Percentiles rank a stretch among this genome's conserved stretches.
Conservation (phyloP, 1,140 invertebrate species). For the Ganaspis sp. region DNA sequence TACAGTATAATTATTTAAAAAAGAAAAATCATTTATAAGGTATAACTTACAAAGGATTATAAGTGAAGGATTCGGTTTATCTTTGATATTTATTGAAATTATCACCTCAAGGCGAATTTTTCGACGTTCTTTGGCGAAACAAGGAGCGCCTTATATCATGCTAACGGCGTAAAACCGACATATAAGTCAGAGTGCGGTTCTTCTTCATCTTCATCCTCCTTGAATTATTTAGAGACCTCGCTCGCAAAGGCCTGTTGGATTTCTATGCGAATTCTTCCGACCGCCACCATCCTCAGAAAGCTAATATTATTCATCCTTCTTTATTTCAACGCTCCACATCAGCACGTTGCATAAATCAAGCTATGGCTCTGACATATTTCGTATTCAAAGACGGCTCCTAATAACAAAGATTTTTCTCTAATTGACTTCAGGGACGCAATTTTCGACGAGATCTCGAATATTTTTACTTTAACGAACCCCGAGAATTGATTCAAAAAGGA, state of each 20-base stretch:
- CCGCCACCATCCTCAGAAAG: slow-evolving; percentile 29
- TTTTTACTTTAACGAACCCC: too few relatives aligned
- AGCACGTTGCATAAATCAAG: slow-evolving; percentile 47
- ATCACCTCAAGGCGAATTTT: neutral
- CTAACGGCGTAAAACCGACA: slow-evolving; percentile 31
- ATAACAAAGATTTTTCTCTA: slow-evolving; percentile 33
- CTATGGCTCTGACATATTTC: slow-evolving; percentile 24
- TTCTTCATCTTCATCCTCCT: slow-evolving; percentile 22
- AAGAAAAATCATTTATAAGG: too few relatives aligned
- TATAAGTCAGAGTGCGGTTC: slow-evolving; percentile 40
- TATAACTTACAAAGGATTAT: too few relatives aligned
- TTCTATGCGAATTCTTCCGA: slow-evolving; percentile 30
- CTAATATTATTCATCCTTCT: slow-evolving; percentile 51
- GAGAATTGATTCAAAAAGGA: too few relatives aligned
- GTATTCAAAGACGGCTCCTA: slow-evolving; percentile 10
- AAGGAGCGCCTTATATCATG: slow-evolving; percentile 27
- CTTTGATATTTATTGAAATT: slow-evolving; percentile 6
- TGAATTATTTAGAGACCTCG: slow-evolving; percentile 37
- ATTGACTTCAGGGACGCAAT: slow-evolving; percentile 41
- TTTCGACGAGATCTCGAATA: too few relatives aligned
- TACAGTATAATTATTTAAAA: too few relatives aligned
- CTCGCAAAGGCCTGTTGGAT: slow-evolving; percentile 19
- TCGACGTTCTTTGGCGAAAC: neutral
- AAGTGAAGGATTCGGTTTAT: too few relatives aligned
- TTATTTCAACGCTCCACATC: slow-evolving; percentile 48